Base-by-base conservation (phyloP, 2,888 invertebrate genomes). In the Cyclophora albipunctata region DNA sequence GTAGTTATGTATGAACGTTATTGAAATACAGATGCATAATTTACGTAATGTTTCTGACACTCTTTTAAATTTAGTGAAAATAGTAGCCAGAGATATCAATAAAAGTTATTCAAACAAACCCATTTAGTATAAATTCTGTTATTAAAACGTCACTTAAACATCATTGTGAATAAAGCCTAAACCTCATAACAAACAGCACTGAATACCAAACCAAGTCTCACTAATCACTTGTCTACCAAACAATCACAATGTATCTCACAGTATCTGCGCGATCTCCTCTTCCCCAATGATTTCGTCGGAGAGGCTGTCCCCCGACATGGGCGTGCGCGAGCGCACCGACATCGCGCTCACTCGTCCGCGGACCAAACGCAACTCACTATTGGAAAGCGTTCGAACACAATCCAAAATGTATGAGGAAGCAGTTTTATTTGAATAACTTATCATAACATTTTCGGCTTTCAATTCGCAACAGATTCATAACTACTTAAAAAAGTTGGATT, bases 291-390 rank as follows among this genome's bases (percentile, higher is more conserved):
- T 43, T 7, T 62, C 71, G 50, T 64, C 68, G 46, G 78, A 78
- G 63, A 85, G 62, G 60, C 86, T 86, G 67, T 86, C 87, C 37
- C 74, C 78, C 41, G 84, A 82, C 67, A 85, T 81, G 51, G 75
- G 74, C 48, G 50, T 54, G 54, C 57, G 52, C 62, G 69, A 66
- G 57, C 59, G 63, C 61, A 62, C 64, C 66, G 75, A 66, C 71
- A 73, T 73, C 66, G 69, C 59, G 53, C 67, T 62, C 73, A 62
- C 67, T 54, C 63, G 67, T 71, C 73, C 66, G 67, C 64, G 59
- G 62, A 74, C 76, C 73, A 72, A 68, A 65, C 63, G 74, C 59
- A 58, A 60, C 60, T 63, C 58, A 61, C 37, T 37, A 37, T 60
- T 64, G 54, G 70, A 70, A 68, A 70, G 68, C 59, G 54, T 55